Evolutionary conservation across 1,140 invertebrate species (phyloP).

Genomic region (Colletes latitarsis): DNA sequence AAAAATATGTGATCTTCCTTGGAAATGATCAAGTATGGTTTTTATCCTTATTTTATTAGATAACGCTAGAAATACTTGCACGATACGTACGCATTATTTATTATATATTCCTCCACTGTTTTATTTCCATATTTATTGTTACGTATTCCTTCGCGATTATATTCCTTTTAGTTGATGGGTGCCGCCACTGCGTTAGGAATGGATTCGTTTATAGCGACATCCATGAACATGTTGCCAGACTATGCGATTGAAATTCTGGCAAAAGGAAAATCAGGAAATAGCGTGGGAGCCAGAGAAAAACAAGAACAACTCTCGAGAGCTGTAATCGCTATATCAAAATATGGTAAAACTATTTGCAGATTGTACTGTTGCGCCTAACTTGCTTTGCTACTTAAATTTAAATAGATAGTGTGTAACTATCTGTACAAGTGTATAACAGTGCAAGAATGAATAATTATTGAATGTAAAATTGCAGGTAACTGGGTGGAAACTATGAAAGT

Average conservation of each 20-base stretch:
- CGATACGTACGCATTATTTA: no score
- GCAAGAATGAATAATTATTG: constrained; percentile 5
- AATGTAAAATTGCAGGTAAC: constrained; percentile 78
- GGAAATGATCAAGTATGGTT: constrained; percentile 76
- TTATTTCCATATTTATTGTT: no score
- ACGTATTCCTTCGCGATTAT: not conserved
- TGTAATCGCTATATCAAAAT: constrained; percentile 76
- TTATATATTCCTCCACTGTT: no score
- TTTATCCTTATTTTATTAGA: constrained; percentile 1
- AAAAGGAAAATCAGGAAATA: constrained; percentile 70
- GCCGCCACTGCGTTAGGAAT: constrained; percentile 85
- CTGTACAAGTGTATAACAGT: no score
- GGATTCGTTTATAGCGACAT: constrained; percentile 85
- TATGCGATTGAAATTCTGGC: constrained; percentile 76
- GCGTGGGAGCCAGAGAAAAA: constrained; percentile 70
- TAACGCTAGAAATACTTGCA: no score
- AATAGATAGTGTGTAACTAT: no score
- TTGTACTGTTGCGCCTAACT: not conserved
- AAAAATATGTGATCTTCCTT: constrained; percentile 84
- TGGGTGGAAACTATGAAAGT: constrained; percentile 87
- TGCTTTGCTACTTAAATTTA: no score
- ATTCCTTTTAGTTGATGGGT: constrained; percentile 81
- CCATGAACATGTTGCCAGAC: constrained; percentile 84
- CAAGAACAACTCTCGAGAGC: constrained; percentile 79
- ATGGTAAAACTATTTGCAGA: constrained; percentile 75